A percentile compares a stretch with the other conserved stretches of the same genome.
Evolutionary conservation across 2,797 vertebrate genomes (phyloP).

Genomic region (Enteromius trimaculatus): DNA sequence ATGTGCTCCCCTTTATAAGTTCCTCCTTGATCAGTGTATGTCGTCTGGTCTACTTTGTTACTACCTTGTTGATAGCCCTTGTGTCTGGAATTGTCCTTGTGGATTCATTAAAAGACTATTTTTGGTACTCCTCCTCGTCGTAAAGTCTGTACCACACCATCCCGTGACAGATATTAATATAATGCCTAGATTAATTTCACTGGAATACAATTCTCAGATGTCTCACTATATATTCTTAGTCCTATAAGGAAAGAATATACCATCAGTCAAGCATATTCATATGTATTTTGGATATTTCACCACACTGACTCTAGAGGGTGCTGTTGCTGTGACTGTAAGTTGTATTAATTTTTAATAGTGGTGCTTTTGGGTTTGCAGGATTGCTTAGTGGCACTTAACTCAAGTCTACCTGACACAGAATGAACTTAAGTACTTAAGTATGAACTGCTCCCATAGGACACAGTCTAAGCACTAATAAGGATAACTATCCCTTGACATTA

Average conservation of each 20-base stretch:
- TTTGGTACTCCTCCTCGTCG: too few relatives aligned
- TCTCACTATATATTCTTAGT: background rate
- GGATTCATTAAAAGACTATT: too few relatives aligned
- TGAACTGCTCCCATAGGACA: constrained; percentile 29
- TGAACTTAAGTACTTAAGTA: constrained; percentile 24
- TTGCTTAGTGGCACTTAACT: constrained; percentile 44
- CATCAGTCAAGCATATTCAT: background rate
- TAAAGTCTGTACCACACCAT: too few relatives aligned
- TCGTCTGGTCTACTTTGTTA: too few relatives aligned
- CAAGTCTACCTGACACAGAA: constrained; percentile 43
- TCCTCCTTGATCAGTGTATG: too few relatives aligned
- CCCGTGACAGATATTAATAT: background rate
- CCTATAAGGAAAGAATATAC: background rate
- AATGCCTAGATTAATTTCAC: background rate
- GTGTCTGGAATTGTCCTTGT: too few relatives aligned
- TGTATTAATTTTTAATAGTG: constrained; percentile 46
- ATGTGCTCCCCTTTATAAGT: too few relatives aligned
- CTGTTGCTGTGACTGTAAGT: constrained; percentile 14
- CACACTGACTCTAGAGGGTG: constrained; percentile 39
- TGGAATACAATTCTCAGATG: background rate
- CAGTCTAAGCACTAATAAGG: background rate
- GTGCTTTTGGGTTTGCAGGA: constrained; percentile 23
- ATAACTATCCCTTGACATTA: background rate
- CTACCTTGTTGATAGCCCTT: too few relatives aligned
- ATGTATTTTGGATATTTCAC: background rate